Conservation (phyloP, 2,113 vertebrate genomes). For the Aramus guarauna region DNA sequence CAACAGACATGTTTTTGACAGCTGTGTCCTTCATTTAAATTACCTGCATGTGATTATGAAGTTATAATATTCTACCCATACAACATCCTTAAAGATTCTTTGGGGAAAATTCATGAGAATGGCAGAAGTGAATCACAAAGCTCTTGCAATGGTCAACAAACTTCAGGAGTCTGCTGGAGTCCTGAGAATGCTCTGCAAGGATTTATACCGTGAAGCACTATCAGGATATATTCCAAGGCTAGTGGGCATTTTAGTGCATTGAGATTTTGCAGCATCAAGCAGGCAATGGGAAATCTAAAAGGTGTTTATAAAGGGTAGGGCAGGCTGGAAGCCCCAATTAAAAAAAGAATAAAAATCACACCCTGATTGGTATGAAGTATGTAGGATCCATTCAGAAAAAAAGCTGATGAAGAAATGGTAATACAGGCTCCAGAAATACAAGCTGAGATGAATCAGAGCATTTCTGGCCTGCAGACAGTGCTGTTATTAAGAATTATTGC, state of each 20-base stretch:
- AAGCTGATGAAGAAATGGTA: neutral
- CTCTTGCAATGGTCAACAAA: neutral
- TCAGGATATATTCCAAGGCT: neutral
- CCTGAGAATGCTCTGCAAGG: neutral
- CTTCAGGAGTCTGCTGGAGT: neutral
- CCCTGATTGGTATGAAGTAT: neutral
- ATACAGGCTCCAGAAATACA: slow-evolving; percentile 19
- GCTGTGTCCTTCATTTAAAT: neutral
- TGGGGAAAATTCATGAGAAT: neutral
- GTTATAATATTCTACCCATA: neutral
- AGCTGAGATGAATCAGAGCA: slow-evolving; percentile 44
- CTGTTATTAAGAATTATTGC: slow-evolving; percentile 50
- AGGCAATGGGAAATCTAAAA: neutral
- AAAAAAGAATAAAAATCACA: neutral
- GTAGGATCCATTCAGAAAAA: slow-evolving; percentile 44
- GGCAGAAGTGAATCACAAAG: neutral
- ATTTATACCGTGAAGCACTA: neutral
- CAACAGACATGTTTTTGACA: neutral
- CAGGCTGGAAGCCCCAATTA: neutral
- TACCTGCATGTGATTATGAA: neutral
- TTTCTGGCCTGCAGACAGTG: slow-evolving; percentile 45
- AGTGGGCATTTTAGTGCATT: neutral
- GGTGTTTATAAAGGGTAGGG: neutral
- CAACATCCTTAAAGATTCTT: neutral
- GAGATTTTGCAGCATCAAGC: neutral